Evolutionary conservation across 1,140 invertebrate species (phyloP).

Genomic region (Magallana ariakensis): DNA sequence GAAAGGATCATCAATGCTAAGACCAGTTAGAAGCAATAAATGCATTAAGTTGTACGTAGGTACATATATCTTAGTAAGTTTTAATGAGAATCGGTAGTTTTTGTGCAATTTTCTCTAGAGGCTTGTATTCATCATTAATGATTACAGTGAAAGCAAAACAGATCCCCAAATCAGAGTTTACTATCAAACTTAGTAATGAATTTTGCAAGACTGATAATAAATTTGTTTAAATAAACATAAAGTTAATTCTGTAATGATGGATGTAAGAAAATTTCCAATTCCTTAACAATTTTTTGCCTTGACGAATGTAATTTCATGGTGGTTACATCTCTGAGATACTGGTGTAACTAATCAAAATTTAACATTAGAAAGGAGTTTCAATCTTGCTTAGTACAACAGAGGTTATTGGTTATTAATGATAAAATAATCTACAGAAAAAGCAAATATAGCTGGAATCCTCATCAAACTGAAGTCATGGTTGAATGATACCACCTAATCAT

Average conservation of each 20-base stretch:
- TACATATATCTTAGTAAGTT: too few species aligned
- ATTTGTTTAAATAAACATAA: background rate
- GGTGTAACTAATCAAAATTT: background rate
- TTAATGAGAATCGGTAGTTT: too few species aligned
- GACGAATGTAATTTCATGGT: constrained; percentile 18
- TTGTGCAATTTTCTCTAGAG: too few species aligned
- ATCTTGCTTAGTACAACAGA: background rate
- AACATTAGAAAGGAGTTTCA: background rate
- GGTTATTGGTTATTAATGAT: constrained; percentile 22
- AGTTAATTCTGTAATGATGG: background rate
- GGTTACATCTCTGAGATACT: background rate
- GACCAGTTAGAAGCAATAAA: too few species aligned
- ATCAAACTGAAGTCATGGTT: background rate
- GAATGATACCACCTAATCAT: background rate
- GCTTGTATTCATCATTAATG: too few species aligned
- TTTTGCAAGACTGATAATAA: background rate
- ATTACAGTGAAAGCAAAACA: too few species aligned
- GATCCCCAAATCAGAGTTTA: background rate
- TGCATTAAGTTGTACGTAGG: too few species aligned
- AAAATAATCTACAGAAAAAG: constrained; percentile 20
- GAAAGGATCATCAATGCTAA: background rate
- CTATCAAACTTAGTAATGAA: background rate
- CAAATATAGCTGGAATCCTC: constrained; percentile 10
- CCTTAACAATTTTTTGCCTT: background rate
- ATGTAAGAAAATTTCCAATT: background rate